Evolutionary conservation across 2,113 vertebrate genomes (phyloP).

Genomic region (Octodon degus): DNA sequence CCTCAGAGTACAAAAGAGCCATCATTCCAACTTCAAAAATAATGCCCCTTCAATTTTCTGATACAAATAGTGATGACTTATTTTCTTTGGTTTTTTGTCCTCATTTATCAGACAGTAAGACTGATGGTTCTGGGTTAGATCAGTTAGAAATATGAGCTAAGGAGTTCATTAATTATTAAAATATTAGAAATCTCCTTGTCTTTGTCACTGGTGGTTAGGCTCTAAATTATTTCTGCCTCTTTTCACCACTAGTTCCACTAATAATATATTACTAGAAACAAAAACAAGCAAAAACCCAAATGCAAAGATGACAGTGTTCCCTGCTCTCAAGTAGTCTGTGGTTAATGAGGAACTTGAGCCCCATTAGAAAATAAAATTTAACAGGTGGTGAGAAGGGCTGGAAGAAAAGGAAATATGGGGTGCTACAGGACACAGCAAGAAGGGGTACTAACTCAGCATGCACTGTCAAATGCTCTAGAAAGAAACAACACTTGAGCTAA

Average conservation of each 20-base stretch:
- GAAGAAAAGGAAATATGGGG: neutral
- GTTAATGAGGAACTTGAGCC: conserved; percentile 28
- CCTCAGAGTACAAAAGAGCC: neutral
- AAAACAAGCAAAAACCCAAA: conserved; percentile 41
- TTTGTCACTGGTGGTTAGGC: conserved; percentile 38
- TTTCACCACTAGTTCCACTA: neutral
- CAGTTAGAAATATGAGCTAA: conserved; percentile 6
- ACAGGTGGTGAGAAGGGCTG: neutral
- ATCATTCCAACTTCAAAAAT: neutral
- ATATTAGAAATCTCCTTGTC: conserved; percentile 13
- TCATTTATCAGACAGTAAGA: neutral
- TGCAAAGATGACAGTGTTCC: conserved; percentile 4
- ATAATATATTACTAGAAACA: conserved; percentile 48
- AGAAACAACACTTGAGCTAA: neutral
- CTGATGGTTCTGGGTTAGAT: neutral
- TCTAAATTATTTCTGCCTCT: conserved; percentile 57
- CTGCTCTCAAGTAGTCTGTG: conserved; percentile 14
- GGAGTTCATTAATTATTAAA: conserved; percentile 35
- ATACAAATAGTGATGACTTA: neutral
- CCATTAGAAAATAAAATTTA: neutral
- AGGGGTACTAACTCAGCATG: neutral
- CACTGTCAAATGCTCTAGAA: neutral
- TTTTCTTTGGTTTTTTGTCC: neutral
- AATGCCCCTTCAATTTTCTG: neutral
- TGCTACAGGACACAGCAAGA: neutral